phyloP scores from a whole-genome alignment of 53 echinoderm and acorn worm species.

The Apostichopus leukothele region DNA sequence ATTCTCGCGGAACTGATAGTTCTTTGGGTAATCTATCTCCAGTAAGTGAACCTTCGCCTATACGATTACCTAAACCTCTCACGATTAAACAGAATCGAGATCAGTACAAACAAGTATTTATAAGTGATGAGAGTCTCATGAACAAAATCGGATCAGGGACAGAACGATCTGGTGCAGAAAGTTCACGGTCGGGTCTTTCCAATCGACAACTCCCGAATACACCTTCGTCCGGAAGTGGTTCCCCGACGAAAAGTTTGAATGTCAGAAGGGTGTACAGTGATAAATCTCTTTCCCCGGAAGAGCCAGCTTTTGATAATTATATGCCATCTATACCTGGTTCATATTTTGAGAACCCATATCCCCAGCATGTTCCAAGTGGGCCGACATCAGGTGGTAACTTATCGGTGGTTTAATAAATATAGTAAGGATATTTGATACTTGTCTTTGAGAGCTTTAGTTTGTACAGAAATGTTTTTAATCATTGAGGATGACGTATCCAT shows the following conservation, averaged over 20 bases:
- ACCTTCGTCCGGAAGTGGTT: slow-evolving; percentile 74
- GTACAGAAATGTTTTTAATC: too few species aligned
- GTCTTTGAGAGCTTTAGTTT: too few species aligned
- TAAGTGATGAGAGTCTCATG: slow-evolving; percentile 92
- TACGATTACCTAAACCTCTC: slow-evolving; percentile 69
- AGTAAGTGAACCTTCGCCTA: slow-evolving; percentile 64
- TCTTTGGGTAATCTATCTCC: slow-evolving; percentile 28
- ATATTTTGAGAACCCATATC: slow-evolving; percentile 78
- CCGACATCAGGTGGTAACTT: slow-evolving; percentile 2
- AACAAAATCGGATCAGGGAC: slow-evolving; percentile 59
- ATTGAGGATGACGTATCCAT: too few species aligned
- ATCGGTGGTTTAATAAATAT: slow-evolving; percentile 13
- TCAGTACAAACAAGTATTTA: slow-evolving; percentile 78
- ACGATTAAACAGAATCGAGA: slow-evolving; percentile 76
- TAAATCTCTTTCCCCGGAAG: slow-evolving; percentile 71
- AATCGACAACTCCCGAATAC: slow-evolving; percentile 70
- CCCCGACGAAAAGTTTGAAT: slow-evolving; percentile 51
- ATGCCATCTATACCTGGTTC: slow-evolving; percentile 81
- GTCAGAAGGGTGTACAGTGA: slow-evolving; percentile 54
- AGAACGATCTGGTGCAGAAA: slow-evolving; percentile 67
- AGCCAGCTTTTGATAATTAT: slow-evolving; percentile 86
- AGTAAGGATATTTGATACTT: not conserved
- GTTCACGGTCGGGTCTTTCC: slow-evolving; percentile 71
- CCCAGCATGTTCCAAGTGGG: slow-evolving; percentile 46
- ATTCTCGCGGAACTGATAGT: slow-evolving; percentile 27